Evolutionary conservation across 2,797 vertebrate genomes (phyloP).

Genomic region (Thamnophis elegans): DNA sequence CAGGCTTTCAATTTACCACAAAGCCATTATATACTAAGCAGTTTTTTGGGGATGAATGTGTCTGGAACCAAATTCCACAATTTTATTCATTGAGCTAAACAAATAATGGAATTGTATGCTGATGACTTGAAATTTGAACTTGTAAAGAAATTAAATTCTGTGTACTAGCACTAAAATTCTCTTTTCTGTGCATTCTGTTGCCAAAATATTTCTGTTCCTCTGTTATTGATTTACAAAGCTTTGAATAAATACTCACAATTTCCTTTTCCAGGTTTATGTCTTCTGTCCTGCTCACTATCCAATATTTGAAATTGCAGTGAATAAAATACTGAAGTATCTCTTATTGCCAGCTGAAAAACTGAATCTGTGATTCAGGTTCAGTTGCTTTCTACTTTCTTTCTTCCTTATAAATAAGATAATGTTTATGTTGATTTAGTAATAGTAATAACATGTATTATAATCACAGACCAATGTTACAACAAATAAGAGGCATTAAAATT

Average conservation of each 20-base stretch:
- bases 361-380: conserved; percentile 64
- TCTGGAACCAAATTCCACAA: neutral
- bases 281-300: neutral
- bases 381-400: conserved; percentile 20
- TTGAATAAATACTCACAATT: neutral
- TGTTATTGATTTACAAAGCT: neutral
- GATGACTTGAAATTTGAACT: neutral
- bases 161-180: neutral
- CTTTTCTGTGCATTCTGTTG: conserved; percentile 14
- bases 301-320: neutral
- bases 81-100: neutral
- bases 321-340: conserved; percentile 35
- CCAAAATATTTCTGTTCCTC: neutral
- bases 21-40: neutral
- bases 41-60: neutral
- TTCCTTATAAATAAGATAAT: conserved; percentile 40
- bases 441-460: neutral
- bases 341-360: conserved; percentile 38
- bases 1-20: neutral
- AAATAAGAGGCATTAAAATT: neutral
- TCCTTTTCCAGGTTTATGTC: neutral
- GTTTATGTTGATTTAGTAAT: neutral
- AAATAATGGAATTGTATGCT: neutral
- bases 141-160: neutral
- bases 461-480: neutral